Evolutionary conservation across 2,113 vertebrate species (phyloP), one percentile per base, ranked within the genome.

Genomic region (Rhizomys pruinosus): DNA sequence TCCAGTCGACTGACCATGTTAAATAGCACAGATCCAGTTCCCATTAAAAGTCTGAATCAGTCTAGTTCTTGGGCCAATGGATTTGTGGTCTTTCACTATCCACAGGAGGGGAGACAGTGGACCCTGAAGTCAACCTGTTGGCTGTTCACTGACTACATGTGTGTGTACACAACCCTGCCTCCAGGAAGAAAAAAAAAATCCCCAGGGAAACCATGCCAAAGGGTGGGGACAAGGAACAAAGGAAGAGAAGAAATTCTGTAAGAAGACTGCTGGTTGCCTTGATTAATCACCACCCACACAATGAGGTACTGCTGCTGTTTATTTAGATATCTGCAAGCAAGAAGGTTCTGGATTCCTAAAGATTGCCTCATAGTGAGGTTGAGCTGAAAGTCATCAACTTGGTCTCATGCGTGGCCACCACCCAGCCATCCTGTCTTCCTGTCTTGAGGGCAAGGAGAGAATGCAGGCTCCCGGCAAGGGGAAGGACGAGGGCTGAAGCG

Each of bases 211-310:
- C 82, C 19, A 73, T 4, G 84, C 85, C 95, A 74, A 52, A 82
- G 94, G 97, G 97, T 97, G 96, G 91, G 93, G 95, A 92, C 34
- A n/a, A n/a, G 77, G 88, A 97, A 97, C 89, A 97, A 97, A 97
- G 95, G 86, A 66, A 22, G 1, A 44, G 89, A 47, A 44, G n/a
- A 96, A 71, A 82, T 86, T 96, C 94, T 96, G 89, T 93, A 95
- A 87, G 96, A 92, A 92, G 96, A 87, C 81, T 92, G 11, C 79
- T 90, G 97, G 92, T 91, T 92, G 93, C 95, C 93, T 89, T 97
- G 96, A 98, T 96, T 96, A 97, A 97, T 97, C 94, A 77, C 97
- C 96, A 87, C 97, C 97, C 97, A 97, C 96, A 57, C 93, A 73
- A 73, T 37, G 87, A 97, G 93, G 96, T 96, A 87, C 97, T 98